Conservation (phyloP, 2,888 invertebrate genomes). For the Limnephilus auricula region DNA sequence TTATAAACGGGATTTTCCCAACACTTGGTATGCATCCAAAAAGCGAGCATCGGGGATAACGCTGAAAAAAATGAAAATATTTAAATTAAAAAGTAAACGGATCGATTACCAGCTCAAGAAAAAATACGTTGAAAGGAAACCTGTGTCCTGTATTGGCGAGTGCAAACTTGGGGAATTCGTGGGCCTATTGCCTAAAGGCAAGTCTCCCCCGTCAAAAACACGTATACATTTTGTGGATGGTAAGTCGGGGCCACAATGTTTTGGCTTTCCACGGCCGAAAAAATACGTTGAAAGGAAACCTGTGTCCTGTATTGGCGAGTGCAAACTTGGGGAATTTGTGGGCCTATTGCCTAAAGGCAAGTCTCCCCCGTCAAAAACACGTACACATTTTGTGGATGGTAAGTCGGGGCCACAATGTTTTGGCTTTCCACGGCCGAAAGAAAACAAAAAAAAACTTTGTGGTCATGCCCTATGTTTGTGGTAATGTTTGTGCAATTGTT, state of each 20-base stretch:
- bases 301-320: neutral
- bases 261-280: neutral
- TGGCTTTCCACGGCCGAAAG: too few species aligned
- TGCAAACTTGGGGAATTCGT: neutral
- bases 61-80: neutral
- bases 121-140: neutral
- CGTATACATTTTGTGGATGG: too few species aligned
- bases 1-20: constrained; percentile 52
- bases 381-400: too few species aligned
- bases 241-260: too few species aligned
- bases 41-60: constrained; percentile 3
- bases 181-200: neutral
- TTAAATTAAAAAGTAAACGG: neutral
- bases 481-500: too few species aligned
- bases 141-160: neutral
- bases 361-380: too few species aligned
- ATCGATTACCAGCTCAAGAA: constrained; percentile 9
- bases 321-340: neutral
- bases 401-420: too few species aligned
- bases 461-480: too few species aligned
- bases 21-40: constrained; percentile 50
- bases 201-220: too few species aligned
- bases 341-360: too few species aligned
- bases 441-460: too few species aligned
- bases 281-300: neutral